A percentile compares a stretch with the other conserved stretches of the same genome.
phyloP scores from a whole-genome alignment of 2,888 invertebrate species.

The Onthophagus sagittarius region DNA sequence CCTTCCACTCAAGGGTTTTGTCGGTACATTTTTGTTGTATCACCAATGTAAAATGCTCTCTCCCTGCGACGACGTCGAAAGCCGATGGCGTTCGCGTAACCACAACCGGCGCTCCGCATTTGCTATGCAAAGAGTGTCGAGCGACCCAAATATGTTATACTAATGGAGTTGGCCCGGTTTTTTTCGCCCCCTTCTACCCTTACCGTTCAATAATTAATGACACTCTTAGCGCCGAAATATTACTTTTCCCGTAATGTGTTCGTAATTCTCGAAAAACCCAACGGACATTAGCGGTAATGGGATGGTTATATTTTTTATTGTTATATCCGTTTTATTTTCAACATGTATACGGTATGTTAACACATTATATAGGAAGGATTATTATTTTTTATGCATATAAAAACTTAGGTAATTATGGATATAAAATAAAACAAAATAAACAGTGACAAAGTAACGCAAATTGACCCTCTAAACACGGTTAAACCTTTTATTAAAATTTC shows the following conservation, averaged over 20 bases:
- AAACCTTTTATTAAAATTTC: no score
- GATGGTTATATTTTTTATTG: not conserved
- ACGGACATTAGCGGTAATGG: not conserved
- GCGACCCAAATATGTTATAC: not conserved
- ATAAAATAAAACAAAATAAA: no score
- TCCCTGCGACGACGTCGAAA: not conserved
- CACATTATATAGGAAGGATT: not conserved
- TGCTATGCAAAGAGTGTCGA: not conserved
- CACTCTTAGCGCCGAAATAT: not conserved
- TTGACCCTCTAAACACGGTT: no score
- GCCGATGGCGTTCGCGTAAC: not conserved
- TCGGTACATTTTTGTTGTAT: constrained; percentile 5
- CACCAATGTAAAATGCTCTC: constrained; percentile 1
- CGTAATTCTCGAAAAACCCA: not conserved
- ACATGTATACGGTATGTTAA: not conserved
- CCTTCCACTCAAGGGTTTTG: not conserved
- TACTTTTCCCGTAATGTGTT: not conserved
- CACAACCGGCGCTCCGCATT: not conserved
- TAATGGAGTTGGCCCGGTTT: not conserved
- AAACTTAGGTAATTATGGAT: no score
- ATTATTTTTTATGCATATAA: not conserved
- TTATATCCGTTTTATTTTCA: not conserved
- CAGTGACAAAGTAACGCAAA: no score
- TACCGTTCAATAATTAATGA: not conserved
- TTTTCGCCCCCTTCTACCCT: not conserved